These are phyloP conservation scores for Diabrotica virgifera DNA, from an alignment of 1,140 invertebrate species.

Conservation along the genomic window DNA sequence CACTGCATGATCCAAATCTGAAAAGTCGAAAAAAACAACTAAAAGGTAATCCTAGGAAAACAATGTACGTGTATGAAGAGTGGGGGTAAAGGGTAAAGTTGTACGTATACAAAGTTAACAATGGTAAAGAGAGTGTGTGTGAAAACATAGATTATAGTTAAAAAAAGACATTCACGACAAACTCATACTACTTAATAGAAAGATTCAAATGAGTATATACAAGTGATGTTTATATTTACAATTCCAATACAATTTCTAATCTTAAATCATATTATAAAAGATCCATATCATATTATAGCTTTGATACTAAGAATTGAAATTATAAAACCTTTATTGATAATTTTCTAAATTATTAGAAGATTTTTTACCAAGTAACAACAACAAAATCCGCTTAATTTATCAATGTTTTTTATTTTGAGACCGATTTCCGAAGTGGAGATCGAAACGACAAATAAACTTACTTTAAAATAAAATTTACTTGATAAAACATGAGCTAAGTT, in stretches of 20 bases:
- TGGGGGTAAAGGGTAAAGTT: not conserved
- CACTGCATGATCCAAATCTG: constrained; percentile 31
- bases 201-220: not conserved
- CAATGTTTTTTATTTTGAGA: too few species aligned
- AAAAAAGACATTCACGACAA: not conserved
- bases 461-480: too few species aligned
- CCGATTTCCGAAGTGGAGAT: too few species aligned
- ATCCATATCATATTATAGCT: too few species aligned
- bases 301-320: too few species aligned
- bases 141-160: not conserved
- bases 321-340: too few species aligned
- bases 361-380: too few species aligned
- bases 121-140: not conserved
- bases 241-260: not conserved
- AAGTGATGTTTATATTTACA: not conserved
- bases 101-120: not conserved
- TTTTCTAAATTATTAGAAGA: too few species aligned
- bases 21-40: constrained; percentile 22
- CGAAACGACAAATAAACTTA: too few species aligned
- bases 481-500: too few species aligned
- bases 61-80: not conserved
- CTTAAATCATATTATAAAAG: too few species aligned
- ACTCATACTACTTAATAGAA: not conserved
- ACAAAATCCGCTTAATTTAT: too few species aligned
- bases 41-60: not conserved